Percentiles rank a stretch among this genome's conserved stretches.
These are phyloP conservation scores for Scartelaos histophorus DNA, from an alignment of 2,113 vertebrate species.

Conservation along the genomic window DNA sequence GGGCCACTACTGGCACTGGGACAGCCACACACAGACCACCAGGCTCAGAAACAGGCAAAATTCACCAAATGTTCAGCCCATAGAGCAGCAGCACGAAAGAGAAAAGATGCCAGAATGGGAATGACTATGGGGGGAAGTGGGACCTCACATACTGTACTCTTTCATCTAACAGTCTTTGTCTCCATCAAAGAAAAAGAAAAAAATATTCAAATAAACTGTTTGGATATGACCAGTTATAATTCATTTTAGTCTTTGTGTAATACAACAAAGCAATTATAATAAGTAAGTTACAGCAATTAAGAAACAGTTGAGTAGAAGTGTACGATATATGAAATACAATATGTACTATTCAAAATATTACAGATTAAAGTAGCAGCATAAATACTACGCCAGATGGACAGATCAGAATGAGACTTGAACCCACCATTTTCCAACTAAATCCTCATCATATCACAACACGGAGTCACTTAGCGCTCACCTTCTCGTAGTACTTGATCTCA, in stretches of 20 bases:
- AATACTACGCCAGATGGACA: too few relatives aligned
- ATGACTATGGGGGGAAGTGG: constrained; percentile 24
- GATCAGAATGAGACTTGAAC: background rate
- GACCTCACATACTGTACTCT: constrained; percentile 43
- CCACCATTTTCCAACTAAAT: background rate
- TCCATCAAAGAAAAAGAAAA: constrained; percentile 49
- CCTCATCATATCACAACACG: background rate
- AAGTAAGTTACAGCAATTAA: too few relatives aligned
- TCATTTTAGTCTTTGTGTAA: too few relatives aligned
- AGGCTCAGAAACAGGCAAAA: constrained; percentile 60
- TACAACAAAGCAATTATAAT: too few relatives aligned
- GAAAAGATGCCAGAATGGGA: constrained; percentile 60
- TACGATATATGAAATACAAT: too few relatives aligned
- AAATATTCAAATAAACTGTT: background rate
- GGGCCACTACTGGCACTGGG: constrained; percentile 66
- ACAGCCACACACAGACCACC: constrained; percentile 28
- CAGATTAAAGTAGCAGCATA: too few relatives aligned
- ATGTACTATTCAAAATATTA: too few relatives aligned
- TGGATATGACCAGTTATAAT: background rate
- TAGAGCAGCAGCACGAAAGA: constrained; percentile 44
- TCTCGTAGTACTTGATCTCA: constrained; percentile 99
- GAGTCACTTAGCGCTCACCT: constrained; percentile 80
- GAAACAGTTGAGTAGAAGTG: too few relatives aligned
- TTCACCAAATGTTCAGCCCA: constrained; percentile 72
- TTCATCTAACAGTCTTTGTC: constrained; percentile 12